phyloP scores from a whole-genome alignment of 1,140 invertebrate genomes.

The Cotesia vestalis region DNA sequence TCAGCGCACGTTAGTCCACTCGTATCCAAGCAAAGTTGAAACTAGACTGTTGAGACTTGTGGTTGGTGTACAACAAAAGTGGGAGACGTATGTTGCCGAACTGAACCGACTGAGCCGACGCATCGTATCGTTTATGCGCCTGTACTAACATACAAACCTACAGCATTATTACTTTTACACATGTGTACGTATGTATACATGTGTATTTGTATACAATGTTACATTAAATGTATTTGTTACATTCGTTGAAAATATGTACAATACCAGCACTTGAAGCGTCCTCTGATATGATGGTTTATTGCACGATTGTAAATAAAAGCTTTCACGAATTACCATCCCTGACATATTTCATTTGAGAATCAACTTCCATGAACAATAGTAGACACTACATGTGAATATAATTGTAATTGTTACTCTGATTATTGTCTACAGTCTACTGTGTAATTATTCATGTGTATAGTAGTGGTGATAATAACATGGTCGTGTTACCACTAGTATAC shows the following conservation, averaged over 20 bases:
- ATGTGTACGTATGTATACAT: not conserved
- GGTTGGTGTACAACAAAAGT: not conserved
- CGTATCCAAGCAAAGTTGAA: not conserved
- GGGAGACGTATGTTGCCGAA: slow-evolving; percentile 7
- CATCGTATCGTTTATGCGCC: slow-evolving; percentile 2
- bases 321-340: slow-evolving; percentile 19
- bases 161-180: not conserved
- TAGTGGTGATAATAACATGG: too few species aligned
- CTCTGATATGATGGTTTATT: slow-evolving; percentile 6
- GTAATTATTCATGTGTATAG: too few species aligned
- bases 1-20: slow-evolving; percentile 2
- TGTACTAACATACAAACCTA: not conserved
- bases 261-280: not conserved
- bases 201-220: not conserved
- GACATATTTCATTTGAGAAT: not conserved
- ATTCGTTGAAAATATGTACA: not conserved
- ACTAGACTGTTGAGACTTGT: slow-evolving; percentile 13
- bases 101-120: slow-evolving; percentile 10
- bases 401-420: too few species aligned
- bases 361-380: too few species aligned
- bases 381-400: too few species aligned
- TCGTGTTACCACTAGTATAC: too few species aligned
- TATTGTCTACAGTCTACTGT: too few species aligned
- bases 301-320: slow-evolving; percentile 13
- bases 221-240: not conserved